Evolutionary conservation across 2,113 vertebrate genomes (phyloP), one percentile per base, ranked within the genome.

Genomic region (Phaethon lepturus): DNA sequence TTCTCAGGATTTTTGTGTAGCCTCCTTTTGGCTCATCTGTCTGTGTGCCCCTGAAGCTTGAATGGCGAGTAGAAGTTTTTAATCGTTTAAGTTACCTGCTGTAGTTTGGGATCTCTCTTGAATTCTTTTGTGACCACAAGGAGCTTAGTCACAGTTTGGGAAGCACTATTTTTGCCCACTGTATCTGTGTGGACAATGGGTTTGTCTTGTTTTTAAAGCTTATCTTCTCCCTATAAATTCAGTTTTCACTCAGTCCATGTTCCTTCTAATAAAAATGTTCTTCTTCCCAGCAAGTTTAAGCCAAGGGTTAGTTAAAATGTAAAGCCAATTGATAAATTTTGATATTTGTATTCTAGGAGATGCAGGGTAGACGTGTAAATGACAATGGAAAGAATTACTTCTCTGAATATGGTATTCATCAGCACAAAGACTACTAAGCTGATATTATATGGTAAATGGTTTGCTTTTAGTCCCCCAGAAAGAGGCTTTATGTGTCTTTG

Each of bases 401-500:
- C 63, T 91, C 78, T 88, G 86, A 91, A 80, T 84, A 63, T 79
- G 58, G 62, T 77, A 76, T 97, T 97, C 90, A 91, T 96, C 91
- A 91, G 59, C 86, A 88, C 63, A 91, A 92, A 92, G 93, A 84
- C 90, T 91, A 52, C 86, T 93, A 83, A 95, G 85, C 74, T 90
- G 88, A 89, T 86, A 62, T 86, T 95, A 86, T 90, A 88, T 92
- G 58, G 80, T 92, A 94, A 95, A 96, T 86, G 56, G 52, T 94
- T 95, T 86, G 86, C 71, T 96, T 95, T 96, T 96, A 95, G 85
- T 59, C 45, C 62, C 44, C 19, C 40, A 73, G 88, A 93, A 94
- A 84, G 93, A 97, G 81, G 84, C 88, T 95, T 93, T 96, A 52
- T 94, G 50, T 97, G 87, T 97, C 71, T 83, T 92, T 90, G 69